phyloP scores from a whole-genome alignment of 1,140 invertebrate species.

The Conus betulinus region DNA sequence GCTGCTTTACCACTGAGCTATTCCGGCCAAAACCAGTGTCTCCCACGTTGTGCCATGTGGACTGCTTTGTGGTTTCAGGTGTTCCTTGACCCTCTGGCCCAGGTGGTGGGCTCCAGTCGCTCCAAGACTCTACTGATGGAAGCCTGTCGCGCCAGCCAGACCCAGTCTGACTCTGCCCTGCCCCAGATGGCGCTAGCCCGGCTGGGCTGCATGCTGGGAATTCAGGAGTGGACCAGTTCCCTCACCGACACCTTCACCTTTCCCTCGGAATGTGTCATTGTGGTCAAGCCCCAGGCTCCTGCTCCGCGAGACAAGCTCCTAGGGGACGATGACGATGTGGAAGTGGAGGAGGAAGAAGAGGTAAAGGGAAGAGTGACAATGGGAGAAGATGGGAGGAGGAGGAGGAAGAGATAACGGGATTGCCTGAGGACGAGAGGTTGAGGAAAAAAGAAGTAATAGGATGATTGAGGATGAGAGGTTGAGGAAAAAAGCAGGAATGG shows the following conservation, averaged over 20 bases:
- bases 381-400: slow-evolving; percentile 25
- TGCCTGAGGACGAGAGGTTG: slow-evolving; percentile 4
- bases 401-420: slow-evolving; percentile 2
- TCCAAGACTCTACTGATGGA: slow-evolving; percentile 64
- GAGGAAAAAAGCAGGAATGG: too few species aligned
- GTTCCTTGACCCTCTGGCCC: slow-evolving; percentile 71
- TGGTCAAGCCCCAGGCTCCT: slow-evolving; percentile 27
- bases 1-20: too few species aligned
- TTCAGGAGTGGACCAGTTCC: slow-evolving; percentile 65
- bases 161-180: slow-evolving; percentile 25
- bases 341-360: slow-evolving; percentile 45
- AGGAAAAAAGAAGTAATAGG: background rate
- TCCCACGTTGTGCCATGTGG: too few species aligned
- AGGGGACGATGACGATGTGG: slow-evolving; percentile 41
- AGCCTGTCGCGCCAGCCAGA: slow-evolving; percentile 38
- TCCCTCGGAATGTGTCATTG: slow-evolving; percentile 23
- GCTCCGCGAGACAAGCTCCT: slow-evolving; percentile 49
- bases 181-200: slow-evolving; percentile 50
- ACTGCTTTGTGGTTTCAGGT: slow-evolving; percentile 50
- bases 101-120: slow-evolving; percentile 69
- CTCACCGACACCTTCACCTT: slow-evolving; percentile 31
- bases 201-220: slow-evolving; percentile 67
- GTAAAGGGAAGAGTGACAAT: slow-evolving; percentile 25
- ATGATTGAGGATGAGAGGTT: too few species aligned
- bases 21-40: too few species aligned